phyloP scores from a whole-genome alignment of 2,888 invertebrate genomes.

The Scaptomyza reducta region DNA sequence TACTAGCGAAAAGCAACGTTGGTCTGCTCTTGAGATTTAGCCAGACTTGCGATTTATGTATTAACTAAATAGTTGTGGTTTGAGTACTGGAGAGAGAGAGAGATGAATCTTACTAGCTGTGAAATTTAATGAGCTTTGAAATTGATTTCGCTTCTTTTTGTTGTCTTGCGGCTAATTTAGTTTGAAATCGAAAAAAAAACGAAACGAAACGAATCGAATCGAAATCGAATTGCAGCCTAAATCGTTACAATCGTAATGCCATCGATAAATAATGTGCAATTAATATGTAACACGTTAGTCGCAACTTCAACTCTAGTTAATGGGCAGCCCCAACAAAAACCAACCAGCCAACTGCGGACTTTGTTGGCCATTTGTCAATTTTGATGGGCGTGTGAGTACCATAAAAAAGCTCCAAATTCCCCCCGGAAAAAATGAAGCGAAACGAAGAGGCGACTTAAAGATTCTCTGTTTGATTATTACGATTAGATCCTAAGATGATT shows the following conservation, averaged over 20 bases:
- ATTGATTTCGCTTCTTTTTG: constrained; percentile 50
- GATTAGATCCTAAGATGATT: not conserved
- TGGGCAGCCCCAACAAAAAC: constrained; percentile 4
- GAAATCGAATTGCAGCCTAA: constrained; percentile 36
- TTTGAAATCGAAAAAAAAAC: constrained; percentile 47
- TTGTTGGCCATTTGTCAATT: constrained; percentile 77
- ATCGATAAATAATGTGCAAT: constrained; percentile 75
- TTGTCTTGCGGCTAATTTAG: constrained; percentile 59
- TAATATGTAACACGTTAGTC: constrained; percentile 79
- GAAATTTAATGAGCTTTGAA: constrained; percentile 74
- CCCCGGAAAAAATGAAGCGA: constrained; percentile 8
- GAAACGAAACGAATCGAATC: not conserved
- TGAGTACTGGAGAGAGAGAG: not conserved
- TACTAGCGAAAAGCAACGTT: not conserved
- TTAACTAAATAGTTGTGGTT: constrained; percentile 8
- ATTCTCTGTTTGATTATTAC: constrained; percentile 6
- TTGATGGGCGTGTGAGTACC: constrained; percentile 71
- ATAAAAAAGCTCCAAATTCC: constrained; percentile 60
- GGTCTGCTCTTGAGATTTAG: constrained; percentile 2
- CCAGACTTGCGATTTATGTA: constrained; percentile 30
- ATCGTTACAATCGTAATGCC: constrained; percentile 51
- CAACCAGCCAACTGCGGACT: constrained; percentile 5
- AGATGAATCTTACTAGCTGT: not conserved
- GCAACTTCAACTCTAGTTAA: constrained; percentile 48
- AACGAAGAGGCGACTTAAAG: not conserved